These are phyloP conservation scores for Monochamus saltuarius DNA, from an alignment of 1,140 invertebrate species.

Conservation along the genomic window DNA sequence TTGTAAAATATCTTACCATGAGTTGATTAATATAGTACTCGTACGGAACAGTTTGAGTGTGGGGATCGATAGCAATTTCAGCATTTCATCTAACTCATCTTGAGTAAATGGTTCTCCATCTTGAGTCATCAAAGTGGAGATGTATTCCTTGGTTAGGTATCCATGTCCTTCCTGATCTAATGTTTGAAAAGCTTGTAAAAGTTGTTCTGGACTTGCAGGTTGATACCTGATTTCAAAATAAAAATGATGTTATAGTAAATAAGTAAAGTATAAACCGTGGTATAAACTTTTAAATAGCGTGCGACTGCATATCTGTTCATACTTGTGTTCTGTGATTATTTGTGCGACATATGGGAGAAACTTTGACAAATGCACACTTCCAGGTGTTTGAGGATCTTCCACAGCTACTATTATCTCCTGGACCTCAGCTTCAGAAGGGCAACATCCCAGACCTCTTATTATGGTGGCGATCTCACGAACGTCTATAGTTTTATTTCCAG, in stretches of 20 bases:
- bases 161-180: constrained; percentile 77
- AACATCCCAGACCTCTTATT: constrained; percentile 75
- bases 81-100: constrained; percentile 90
- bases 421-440: constrained; percentile 82
- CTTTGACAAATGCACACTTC: constrained; percentile 63
- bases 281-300: not conserved
- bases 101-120: constrained; percentile 83
- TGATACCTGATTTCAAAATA: constrained; percentile 60
- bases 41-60: constrained; percentile 77
- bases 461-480: constrained; percentile 85
- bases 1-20: constrained; percentile 56
- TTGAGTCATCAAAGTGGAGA: constrained; percentile 74
- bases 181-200: constrained; percentile 80
- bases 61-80: constrained; percentile 77
- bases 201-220: constrained; percentile 75
- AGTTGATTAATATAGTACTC: constrained; percentile 75
- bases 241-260: not conserved
- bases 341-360: constrained; percentile 69
- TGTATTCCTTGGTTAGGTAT: constrained; percentile 66
- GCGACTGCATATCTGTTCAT: constrained; percentile 17
- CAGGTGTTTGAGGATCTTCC: constrained; percentile 75
- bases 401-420: constrained; percentile 80
- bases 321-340: constrained; percentile 75
- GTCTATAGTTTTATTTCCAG: constrained; percentile 80
- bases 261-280: not conserved